Evolutionary conservation across 53 echinoderm and acorn worm genomes (phyloP).

Genomic region (Luidia sarsii): DNA sequence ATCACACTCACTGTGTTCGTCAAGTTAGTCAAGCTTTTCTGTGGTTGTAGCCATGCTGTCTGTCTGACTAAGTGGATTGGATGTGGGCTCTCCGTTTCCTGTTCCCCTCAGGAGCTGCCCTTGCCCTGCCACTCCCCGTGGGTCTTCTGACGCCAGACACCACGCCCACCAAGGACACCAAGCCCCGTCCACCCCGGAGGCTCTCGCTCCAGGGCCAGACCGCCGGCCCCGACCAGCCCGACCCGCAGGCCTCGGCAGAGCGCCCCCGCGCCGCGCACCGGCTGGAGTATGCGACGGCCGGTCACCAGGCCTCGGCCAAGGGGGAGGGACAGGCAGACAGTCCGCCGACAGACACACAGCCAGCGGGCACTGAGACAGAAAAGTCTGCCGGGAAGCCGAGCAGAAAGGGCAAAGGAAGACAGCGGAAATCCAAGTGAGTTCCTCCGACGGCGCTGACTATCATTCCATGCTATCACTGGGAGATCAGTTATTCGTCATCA

Average conservation of each 20-base stretch:
- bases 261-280: conserved; percentile 12
- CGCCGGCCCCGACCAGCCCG: background rate
- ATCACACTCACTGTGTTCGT: too few species aligned
- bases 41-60: too few species aligned
- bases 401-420: conserved; percentile 23
- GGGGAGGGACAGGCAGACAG: too few species aligned
- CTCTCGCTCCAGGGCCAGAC: background rate
- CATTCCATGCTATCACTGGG: too few species aligned
- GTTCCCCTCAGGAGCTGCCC: background rate
- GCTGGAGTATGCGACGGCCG: background rate
- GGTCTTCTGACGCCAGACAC: conserved; percentile 56
- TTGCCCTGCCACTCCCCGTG: background rate
- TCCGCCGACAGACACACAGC: too few species aligned
- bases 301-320: too few species aligned
- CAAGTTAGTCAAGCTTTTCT: too few species aligned
- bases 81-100: too few species aligned
- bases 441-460: too few species aligned
- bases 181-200: conserved; percentile 21
- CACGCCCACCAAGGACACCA: conserved; percentile 47
- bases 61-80: too few species aligned
- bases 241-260: conserved; percentile 7
- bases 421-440: conserved; percentile 40
- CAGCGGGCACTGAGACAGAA: background rate
- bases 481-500: too few species aligned
- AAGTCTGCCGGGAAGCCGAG: conserved; percentile 3